phyloP scores from a whole-genome alignment of 2,888 invertebrate genomes.

The Panorpa germanica region DNA sequence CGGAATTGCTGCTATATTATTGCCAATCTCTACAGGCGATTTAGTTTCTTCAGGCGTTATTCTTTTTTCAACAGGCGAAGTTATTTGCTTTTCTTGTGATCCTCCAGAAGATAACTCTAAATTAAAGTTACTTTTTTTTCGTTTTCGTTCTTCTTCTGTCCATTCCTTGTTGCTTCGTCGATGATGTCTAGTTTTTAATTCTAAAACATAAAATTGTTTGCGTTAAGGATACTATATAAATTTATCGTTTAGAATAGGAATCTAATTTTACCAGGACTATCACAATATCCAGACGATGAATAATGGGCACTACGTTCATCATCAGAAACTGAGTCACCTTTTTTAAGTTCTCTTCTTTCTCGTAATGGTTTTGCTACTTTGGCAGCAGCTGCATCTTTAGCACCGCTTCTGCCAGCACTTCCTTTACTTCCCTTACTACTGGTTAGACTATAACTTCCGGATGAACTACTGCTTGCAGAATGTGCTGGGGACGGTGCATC shows the following conservation, averaged over 20 bases:
- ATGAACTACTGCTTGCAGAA: conserved; percentile 34
- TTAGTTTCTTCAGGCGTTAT: conserved; percentile 8
- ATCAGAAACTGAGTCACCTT: conserved; percentile 41
- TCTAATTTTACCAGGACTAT: conserved; percentile 48
- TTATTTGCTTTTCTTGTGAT: conserved; percentile 22
- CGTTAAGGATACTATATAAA: background rate
- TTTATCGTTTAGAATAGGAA: conserved; percentile 4
- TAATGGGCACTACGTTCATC: conserved; percentile 52
- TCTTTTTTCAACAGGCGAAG: conserved; percentile 23
- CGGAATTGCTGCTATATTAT: no score
- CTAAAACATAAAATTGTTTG: conserved; percentile 13
- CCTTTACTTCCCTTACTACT: conserved; percentile 16
- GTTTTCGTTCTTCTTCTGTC: conserved; percentile 49
- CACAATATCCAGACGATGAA: conserved; percentile 56
- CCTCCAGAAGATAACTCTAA: conserved; percentile 41
- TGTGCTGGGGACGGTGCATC: conserved; percentile 27
- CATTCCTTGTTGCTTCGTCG: conserved; percentile 25
- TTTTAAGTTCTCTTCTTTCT: no score
- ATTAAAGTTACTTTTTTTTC: conserved; percentile 56
- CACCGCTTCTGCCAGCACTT: conserved; percentile 10
- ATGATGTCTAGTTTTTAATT: conserved; percentile 9
- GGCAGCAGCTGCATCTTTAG: no score
- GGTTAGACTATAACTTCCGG: conserved; percentile 33
- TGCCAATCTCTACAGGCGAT: conserved; percentile 4
- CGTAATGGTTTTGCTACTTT: no score